Conservation (phyloP, 2,797 vertebrate species). For the Cyclura pinguis region DNA sequence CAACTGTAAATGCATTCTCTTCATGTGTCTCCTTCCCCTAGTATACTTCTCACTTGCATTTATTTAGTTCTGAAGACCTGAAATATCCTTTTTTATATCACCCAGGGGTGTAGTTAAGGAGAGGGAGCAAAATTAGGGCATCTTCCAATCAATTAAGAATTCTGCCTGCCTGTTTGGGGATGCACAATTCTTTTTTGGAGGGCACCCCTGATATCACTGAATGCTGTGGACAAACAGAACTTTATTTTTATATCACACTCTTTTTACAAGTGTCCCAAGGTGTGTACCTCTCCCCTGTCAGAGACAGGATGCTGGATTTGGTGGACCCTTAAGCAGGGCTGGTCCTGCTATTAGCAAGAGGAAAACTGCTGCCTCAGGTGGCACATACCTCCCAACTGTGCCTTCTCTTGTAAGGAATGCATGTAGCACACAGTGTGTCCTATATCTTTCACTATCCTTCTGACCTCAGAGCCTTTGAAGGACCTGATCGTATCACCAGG, state of each 20-base stretch:
- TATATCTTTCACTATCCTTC: not conserved
- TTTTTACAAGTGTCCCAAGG: not conserved
- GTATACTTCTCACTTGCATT: no score
- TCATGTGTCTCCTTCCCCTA: not conserved
- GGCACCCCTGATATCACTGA: not conserved
- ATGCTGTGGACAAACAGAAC: not conserved
- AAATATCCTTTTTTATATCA: no score
- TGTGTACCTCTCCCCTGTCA: not conserved
- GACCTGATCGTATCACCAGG: not conserved
- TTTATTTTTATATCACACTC: not conserved
- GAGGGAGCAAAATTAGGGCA: no score
- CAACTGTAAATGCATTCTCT: not conserved
- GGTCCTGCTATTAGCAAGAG: not conserved
- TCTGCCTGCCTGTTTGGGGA: no score
- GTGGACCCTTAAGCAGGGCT: not conserved
- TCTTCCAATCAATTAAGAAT: no score
- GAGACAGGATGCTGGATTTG: not conserved
- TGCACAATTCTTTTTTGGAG: no score
- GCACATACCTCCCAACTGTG: not conserved
- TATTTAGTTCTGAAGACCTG: not conserved
- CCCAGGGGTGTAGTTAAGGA: no score
- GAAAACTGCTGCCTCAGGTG: not conserved
- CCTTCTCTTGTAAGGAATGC: not conserved
- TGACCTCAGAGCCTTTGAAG: not conserved
- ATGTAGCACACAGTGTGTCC: not conserved